phyloP scores from a whole-genome alignment of 2,797 vertebrate species.

The Hyperoplus immaculatus region DNA sequence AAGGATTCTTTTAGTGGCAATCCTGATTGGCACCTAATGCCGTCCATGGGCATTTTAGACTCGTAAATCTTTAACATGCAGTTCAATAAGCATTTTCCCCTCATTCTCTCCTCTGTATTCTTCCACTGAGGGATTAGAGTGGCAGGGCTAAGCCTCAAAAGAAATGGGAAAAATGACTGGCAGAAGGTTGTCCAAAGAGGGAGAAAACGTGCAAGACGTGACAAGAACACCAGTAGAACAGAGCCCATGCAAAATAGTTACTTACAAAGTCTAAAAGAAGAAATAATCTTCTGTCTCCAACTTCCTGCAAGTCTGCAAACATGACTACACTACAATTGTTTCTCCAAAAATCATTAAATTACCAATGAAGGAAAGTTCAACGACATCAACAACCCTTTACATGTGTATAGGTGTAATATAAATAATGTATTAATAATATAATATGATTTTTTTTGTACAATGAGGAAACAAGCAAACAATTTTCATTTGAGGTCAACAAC shows the following conservation, averaged over 20 bases:
- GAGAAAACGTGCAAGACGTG: constrained; percentile 33
- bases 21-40: constrained; percentile 62
- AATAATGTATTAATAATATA: not conserved
- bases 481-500: not conserved
- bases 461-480: not conserved
- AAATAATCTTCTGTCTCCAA: constrained; percentile 7
- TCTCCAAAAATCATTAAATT: constrained; percentile 2
- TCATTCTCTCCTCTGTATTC: constrained; percentile 39
- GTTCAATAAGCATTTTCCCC: constrained; percentile 57
- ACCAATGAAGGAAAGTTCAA: not conserved
- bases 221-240: constrained; percentile 49
- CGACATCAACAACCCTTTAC: not conserved
- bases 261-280: constrained; percentile 4
- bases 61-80: constrained; percentile 61
- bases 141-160: constrained; percentile 35
- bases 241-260: constrained; percentile 23
- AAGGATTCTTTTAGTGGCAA: constrained; percentile 67
- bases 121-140: constrained; percentile 55
- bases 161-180: constrained; percentile 56
- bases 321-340: not conserved
- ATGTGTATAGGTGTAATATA: not conserved
- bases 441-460: not conserved
- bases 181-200: constrained; percentile 41
- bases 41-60: constrained; percentile 62
- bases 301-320: constrained; percentile 2